phyloP scores from a whole-genome alignment of 2,888 invertebrate genomes.

The Smittia aterrima region DNA sequence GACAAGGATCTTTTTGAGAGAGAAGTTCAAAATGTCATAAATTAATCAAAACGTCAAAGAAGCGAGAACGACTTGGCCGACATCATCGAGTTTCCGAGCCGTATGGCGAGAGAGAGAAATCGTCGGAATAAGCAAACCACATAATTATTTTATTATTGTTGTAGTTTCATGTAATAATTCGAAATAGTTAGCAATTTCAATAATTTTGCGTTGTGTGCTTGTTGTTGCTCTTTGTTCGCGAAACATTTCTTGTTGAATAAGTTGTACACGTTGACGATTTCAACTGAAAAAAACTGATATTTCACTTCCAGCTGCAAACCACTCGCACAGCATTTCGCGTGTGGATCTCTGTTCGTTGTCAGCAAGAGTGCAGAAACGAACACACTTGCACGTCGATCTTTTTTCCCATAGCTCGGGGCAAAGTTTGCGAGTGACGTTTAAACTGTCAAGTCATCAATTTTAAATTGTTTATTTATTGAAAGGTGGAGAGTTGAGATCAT shows the following conservation, averaged over 20 bases:
- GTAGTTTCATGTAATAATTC: not conserved
- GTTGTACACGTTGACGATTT: not conserved
- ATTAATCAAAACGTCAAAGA: not conserved
- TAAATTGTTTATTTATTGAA: not conserved
- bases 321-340: not conserved
- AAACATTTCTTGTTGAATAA: not conserved
- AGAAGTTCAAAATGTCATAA: slow-evolving; percentile 17
- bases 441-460: not conserved
- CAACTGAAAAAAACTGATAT: too few relatives aligned
- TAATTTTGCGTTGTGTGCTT: not conserved
- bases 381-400: not conserved
- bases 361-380: slow-evolving; percentile 6
- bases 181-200: not conserved
- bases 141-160: not conserved
- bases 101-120: not conserved
- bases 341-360: not conserved
- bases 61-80: not conserved
- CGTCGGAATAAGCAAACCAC: not conserved
- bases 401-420: not conserved
- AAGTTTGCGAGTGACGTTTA: too few relatives aligned
- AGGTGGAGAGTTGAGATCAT: too few relatives aligned
- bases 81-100: not conserved
- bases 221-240: not conserved
- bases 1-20: not conserved
- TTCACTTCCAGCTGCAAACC: too few relatives aligned